Evolutionary conservation across 2,797 vertebrate species (phyloP).

Genomic region (Tamandua tetradactyla): DNA sequence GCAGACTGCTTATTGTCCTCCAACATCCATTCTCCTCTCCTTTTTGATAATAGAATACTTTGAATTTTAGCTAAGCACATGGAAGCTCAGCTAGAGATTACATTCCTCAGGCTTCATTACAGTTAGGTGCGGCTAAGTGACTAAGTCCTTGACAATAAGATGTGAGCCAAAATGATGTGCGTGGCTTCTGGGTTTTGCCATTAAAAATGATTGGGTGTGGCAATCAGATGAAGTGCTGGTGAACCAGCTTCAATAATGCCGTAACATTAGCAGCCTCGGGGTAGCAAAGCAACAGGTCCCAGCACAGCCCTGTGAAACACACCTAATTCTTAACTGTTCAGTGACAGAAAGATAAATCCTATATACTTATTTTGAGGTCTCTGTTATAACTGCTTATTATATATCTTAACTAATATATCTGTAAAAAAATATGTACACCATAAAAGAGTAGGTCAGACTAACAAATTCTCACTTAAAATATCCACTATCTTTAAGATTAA

Average conservation of each 20-base stretch:
- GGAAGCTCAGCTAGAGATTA: neutral
- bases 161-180: neutral
- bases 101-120: neutral
- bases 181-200: neutral
- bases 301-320: neutral
- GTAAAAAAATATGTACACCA: constrained; percentile 4
- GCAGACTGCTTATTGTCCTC: neutral
- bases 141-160: neutral
- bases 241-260: constrained; percentile 17
- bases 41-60: neutral
- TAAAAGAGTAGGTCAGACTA: neutral
- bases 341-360: neutral
- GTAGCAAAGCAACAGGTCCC: neutral
- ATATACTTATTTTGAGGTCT: neutral
- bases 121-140: neutral
- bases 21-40: neutral
- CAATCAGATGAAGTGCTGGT: neutral
- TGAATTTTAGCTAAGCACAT: neutral
- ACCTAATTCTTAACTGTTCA: neutral
- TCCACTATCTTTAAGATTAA: constrained; percentile 33
- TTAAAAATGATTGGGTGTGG: neutral
- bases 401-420: neutral
- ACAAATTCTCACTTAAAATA: constrained; percentile 34
- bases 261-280: neutral
- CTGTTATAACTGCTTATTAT: neutral